Percentiles rank a stretch among this genome's conserved stretches.
Conservation (phyloP, 2,888 invertebrate genomes). For the Psylliodes chrysocephalus region DNA sequence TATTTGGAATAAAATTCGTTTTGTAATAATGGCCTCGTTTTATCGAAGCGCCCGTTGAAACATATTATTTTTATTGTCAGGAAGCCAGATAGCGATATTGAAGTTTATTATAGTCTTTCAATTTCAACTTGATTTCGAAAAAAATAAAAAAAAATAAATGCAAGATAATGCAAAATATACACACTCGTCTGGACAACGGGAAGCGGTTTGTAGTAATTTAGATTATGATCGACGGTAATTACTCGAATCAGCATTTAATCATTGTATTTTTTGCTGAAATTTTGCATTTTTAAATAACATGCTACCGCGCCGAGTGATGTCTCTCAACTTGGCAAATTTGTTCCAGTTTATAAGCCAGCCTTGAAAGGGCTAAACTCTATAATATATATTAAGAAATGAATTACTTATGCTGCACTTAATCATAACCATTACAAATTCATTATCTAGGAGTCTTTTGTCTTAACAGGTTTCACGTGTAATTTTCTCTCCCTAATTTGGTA, state of each 20-base stretch:
- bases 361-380: slow-evolving; percentile 38
- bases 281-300: slow-evolving; percentile 43
- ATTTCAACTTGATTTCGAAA: slow-evolving; percentile 52
- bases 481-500: slow-evolving; percentile 33
- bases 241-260: slow-evolving; percentile 48
- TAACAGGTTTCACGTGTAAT: slow-evolving; percentile 28
- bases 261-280: slow-evolving; percentile 42
- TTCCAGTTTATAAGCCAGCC: slow-evolving; percentile 46
- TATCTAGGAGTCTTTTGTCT: slow-evolving; percentile 34
- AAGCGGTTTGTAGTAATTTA: slow-evolving; percentile 53
- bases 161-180: slow-evolving; percentile 51
- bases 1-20: slow-evolving; percentile 45
- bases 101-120: slow-evolving; percentile 51
- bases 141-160: slow-evolving; percentile 52
- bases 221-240: slow-evolving; percentile 52
- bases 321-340: slow-evolving; percentile 44
- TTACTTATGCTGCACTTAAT: slow-evolving; percentile 35
- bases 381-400: slow-evolving; percentile 34
- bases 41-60: slow-evolving; percentile 45
- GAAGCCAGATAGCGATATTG: slow-evolving; percentile 52
- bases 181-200: slow-evolving; percentile 48
- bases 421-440: slow-evolving; percentile 42
- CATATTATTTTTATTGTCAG: slow-evolving; percentile 56
- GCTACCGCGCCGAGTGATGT: slow-evolving; percentile 28
- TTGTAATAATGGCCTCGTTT: slow-evolving; percentile 46